Evolutionary conservation across 2,888 invertebrate species (phyloP).

Genomic region (Agrochola litura): DNA sequence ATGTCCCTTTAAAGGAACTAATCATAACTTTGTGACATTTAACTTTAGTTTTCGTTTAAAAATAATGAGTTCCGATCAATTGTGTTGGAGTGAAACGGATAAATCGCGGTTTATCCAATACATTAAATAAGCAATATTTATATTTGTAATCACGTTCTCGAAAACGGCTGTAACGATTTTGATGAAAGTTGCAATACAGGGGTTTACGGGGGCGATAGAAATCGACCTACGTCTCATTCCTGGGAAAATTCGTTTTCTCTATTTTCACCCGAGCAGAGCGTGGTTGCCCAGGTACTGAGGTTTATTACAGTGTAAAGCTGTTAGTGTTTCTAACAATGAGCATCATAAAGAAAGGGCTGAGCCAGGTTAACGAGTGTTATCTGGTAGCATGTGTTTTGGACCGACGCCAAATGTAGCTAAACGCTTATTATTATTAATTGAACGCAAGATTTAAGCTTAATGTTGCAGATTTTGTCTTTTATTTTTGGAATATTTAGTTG

Average conservation of each 20-base stretch:
- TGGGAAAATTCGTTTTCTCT: too few species aligned
- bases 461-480: background rate
- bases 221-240: too few species aligned
- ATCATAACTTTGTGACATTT: background rate
- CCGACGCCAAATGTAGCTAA: constrained; percentile 63
- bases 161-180: too few species aligned
- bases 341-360: constrained; percentile 70
- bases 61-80: background rate
- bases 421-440: constrained; percentile 20
- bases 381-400: constrained; percentile 62
- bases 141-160: too few species aligned
- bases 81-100: background rate
- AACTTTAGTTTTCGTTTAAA: background rate
- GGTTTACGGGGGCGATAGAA: too few species aligned
- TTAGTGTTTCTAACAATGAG: constrained; percentile 54
- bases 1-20: background rate
- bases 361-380: background rate
- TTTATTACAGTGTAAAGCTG: background rate
- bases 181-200: too few species aligned
- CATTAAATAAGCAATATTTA: too few species aligned
- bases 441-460: background rate
- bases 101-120: background rate
- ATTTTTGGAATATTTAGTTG: background rate
- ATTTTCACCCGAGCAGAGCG: too few species aligned
- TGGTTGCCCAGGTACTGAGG: too few species aligned